Conservation (phyloP, 2,888 invertebrate genomes). For the Tenthredo livida region DNA sequence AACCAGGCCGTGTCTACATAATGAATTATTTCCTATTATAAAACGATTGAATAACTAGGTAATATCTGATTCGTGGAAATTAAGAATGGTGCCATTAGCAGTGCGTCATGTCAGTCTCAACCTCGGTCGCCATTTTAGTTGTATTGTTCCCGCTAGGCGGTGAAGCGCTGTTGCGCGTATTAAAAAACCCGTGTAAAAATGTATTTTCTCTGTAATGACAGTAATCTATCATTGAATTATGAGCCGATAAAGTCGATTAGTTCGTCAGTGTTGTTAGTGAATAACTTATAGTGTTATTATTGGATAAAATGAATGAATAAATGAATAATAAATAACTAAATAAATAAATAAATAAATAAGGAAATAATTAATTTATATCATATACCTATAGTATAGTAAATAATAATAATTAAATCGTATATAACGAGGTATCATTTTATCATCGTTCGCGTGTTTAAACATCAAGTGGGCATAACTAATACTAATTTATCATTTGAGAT, state of each 20-base stretch:
- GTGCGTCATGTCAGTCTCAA: conserved; percentile 8
- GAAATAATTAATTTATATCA: not conserved
- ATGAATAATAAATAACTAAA: not conserved
- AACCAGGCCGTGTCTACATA: not conserved
- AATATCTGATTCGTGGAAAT: not conserved
- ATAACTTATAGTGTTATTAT: conserved; percentile 34
- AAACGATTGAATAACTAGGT: not conserved
- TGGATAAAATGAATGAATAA: not conserved
- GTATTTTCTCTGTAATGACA: conserved; percentile 43
- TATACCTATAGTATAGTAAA: conserved; percentile 35
- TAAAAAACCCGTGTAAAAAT: conserved; percentile 30
- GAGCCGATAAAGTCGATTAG: conserved; percentile 36
- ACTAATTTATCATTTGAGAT: conserved; percentile 58
- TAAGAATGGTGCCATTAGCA: conserved; percentile 5
- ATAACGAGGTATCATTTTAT: conserved; percentile 48
- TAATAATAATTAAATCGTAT: conserved; percentile 23
- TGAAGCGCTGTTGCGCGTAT: conserved; percentile 46
- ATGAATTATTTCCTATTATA: not conserved
- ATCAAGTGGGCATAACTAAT: not conserved
- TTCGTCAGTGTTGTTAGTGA: not conserved
- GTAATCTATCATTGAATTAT: conserved; percentile 35
- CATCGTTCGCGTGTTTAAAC: not conserved
- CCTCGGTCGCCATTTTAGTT: conserved; percentile 45
- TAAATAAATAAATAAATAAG: not conserved
- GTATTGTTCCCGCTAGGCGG: conserved; percentile 42